Percentiles rank a stretch among this genome's conserved stretches.
phyloP scores from a whole-genome alignment of 1,140 invertebrate species.

The Zaprionus gabonicus region DNA sequence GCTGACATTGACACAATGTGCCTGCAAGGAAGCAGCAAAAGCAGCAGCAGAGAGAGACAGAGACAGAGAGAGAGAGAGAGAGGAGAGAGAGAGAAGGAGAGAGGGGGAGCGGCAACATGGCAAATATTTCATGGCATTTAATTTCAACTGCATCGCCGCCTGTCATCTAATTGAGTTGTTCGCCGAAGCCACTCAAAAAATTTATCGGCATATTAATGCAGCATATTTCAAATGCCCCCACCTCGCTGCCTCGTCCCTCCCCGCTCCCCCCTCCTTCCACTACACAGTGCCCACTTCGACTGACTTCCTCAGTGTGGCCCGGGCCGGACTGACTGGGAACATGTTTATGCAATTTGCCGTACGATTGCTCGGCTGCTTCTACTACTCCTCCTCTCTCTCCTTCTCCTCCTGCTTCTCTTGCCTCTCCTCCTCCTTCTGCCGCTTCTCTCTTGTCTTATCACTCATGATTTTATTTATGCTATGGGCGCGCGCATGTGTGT shows the following conservation, averaged over 20 bases:
- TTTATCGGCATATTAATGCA: slow-evolving; percentile 82
- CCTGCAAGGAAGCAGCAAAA: not conserved
- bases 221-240: slow-evolving; percentile 74
- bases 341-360: slow-evolving; percentile 75
- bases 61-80: not conserved
- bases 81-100: not conserved
- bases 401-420: not conserved
- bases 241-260: slow-evolving; percentile 2
- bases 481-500: slow-evolving; percentile 71
- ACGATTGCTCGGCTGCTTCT: not conserved
- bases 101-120: slow-evolving; percentile 40
- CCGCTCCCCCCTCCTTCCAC: no score
- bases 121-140: slow-evolving; percentile 78
- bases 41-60: not conserved
- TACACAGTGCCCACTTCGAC: slow-evolving; percentile 38
- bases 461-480: slow-evolving; percentile 82
- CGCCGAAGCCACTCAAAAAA: slow-evolving; percentile 51
- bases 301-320: slow-evolving; percentile 65
- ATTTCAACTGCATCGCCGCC: slow-evolving; percentile 54
- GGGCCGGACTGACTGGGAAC: slow-evolving; percentile 33
- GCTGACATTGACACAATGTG: slow-evolving; percentile 64
- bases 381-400: slow-evolving; percentile 4
- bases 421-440: not conserved
- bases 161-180: slow-evolving; percentile 82
- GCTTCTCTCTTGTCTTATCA: slow-evolving; percentile 67